Base-by-base conservation (phyloP, 2,888 invertebrate genomes). In the Notodonta ziczac region DNA sequence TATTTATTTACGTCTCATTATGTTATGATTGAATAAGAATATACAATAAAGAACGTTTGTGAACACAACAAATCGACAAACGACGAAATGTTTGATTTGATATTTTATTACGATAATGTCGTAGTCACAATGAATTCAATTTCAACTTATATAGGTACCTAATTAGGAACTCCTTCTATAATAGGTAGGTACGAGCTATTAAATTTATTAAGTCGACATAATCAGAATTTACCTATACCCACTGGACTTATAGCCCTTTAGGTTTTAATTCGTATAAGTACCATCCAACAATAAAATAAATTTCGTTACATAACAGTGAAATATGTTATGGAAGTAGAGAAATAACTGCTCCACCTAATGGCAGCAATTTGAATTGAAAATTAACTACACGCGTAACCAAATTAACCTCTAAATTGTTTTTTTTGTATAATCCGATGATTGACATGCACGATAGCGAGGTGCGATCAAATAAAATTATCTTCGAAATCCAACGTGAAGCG, bases 381-480 rank as follows among this genome's bases (percentile, higher is more conserved):
- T 70, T 16, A 66, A 61, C 44, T 32, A 55, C 35, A 35, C 7
- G 7, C 35, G 7, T 35, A 35, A 53, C 53, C 53, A 48, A 48
- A 55, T 35, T 64, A 64, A 53, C 59, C 58, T 58, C 57, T 44
- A 40, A 51, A 62, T 60, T 55, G 16, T 54, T 61, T 68, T 62
- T 63, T 70, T 58, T 60, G 65, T 50, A 69, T 66, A 66, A 60
- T 66, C 65, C 57, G 65, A 63, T 67, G 74, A 73, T 74, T 66
- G 71, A 76, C 66, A 60, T 54, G 14, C 44, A 48, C 51, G 66
- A 76, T 70, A 70, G 70, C 67, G 70, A 60, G 63, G 2, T 32
- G 66, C 52, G 65, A 53, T 60, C 60, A 61, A 72, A 64, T 65
- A 59, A 76, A 61, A 60, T 73, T 67, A 67, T 73, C 58, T 66